Conservation (phyloP, 2,797 vertebrate genomes). For the Oophaga sylvatica region DNA sequence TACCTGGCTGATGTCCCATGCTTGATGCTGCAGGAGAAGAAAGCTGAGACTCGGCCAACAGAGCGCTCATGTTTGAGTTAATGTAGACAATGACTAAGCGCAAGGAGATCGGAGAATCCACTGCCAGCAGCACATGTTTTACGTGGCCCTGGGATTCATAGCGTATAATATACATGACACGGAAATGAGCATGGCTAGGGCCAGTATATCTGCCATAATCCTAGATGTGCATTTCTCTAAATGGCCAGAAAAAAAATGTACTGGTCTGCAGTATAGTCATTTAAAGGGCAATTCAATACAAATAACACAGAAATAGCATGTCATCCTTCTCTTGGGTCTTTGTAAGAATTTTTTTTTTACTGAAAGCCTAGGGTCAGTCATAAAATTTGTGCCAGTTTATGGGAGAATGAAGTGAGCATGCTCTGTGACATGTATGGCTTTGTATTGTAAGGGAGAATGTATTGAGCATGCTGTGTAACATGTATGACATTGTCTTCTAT, state of each 20-base stretch:
- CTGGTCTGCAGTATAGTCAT: neutral
- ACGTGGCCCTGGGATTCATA: neutral
- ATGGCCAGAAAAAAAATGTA: neutral
- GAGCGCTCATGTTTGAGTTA: neutral
- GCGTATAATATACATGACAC: conserved; percentile 23
- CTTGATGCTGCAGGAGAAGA: neutral
- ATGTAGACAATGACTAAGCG: conserved; percentile 3
- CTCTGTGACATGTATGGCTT: no score
- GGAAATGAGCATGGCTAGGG: neutral
- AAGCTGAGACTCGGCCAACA: neutral
- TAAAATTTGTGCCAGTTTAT: neutral
- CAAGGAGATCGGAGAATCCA: neutral
- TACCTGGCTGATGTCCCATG: conserved; percentile 16
- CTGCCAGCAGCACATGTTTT: neutral
- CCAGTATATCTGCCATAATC: neutral
- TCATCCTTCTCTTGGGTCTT: neutral
- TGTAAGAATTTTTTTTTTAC: neutral
- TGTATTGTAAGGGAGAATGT: no score
- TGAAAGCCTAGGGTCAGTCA: neutral
- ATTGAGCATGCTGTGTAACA: no score
- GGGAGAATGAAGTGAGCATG: no score
- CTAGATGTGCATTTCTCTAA: neutral
- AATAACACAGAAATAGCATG: neutral
- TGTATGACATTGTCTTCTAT: no score
- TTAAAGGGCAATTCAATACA: neutral